Evolutionary conservation across 2,888 invertebrate species (phyloP), one percentile per base, ranked within the genome.

Genomic region (Scelioninae gen. 1): DNA sequence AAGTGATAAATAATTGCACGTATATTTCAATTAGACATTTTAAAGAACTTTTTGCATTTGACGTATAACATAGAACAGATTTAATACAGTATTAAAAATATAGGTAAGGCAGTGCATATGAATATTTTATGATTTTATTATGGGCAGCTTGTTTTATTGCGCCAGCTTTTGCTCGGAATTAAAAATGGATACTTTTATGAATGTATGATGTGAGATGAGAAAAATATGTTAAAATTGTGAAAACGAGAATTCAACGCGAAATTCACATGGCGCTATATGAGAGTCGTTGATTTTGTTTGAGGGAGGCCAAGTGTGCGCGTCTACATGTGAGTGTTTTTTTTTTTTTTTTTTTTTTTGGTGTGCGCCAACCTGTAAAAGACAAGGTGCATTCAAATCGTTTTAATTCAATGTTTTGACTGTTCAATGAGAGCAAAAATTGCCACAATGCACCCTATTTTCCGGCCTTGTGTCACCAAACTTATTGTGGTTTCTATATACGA

Each of bases 181-280:
- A 55, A 68, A 68, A 55, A 68, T 53, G 66, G 43, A 68, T 55
- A 68, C 31, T 55, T 55, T 68, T 43, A 31, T 68, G 66, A 68
- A 68, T 68, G 53, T 53, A 68, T 43, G 55, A 55, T 31, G 16
- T 11, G 66, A 55, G 55, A 53, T 31, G 66, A 16, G 43, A 45
- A 55, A 68, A 68, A 68, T 68, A 45, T 55, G 68, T 55, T 68
- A 38, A 51, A 65, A 65, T 51, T 65, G 63, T n/a, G 49, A 63
- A 63, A 49, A 34, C 34, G 16, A 23, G 34, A 34, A 49, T 49
- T 34, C 49, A 34, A 11, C 43, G 55, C 45, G 43, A 68, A 31
- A 45, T 63, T 34, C 49, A 49, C 63, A 34, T 16, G 58, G 29
- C 10, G 10, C 13, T 43, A 7, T 13, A 15, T 15, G 45, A 47